These are phyloP conservation scores for Drosophila virilis DNA, from an alignment of 1,140 invertebrate species.

Conservation along the genomic window DNA sequence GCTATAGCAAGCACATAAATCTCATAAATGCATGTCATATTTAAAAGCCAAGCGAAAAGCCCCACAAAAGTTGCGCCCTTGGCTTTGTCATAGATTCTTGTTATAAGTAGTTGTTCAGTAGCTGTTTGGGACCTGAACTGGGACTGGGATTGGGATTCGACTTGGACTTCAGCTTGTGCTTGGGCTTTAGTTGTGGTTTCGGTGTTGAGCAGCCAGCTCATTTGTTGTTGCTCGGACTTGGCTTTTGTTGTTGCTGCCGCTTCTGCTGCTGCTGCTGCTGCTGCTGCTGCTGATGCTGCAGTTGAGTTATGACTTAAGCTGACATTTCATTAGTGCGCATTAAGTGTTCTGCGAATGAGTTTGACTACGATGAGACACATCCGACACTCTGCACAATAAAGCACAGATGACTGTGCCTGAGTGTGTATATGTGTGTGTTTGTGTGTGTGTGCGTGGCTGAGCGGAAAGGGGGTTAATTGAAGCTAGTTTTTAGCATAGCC, in stretches of 20 bases:
- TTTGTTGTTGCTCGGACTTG: conserved; percentile 33
- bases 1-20: conserved; percentile 43
- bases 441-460: not conserved
- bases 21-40: conserved; percentile 81
- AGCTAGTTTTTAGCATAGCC: conserved; percentile 12
- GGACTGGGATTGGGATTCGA: conserved; percentile 1
- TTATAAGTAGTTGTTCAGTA: conserved; percentile 47
- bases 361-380: conserved; percentile 57
- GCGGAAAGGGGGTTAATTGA: not conserved
- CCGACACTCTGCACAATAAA: conserved; percentile 14
- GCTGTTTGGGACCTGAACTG: not conserved
- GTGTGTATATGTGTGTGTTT: not conserved
- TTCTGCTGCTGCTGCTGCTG: conserved; percentile 39
- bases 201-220: conserved; percentile 37
- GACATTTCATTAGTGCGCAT: conserved; percentile 84
- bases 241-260: conserved; percentile 29
- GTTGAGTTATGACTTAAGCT: conserved; percentile 83
- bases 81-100: conserved; percentile 54
- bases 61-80: conserved; percentile 53
- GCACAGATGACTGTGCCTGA: not conserved
- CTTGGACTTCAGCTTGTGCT: conserved; percentile 10
- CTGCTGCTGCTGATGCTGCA: conserved; percentile 66
- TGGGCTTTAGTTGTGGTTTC: conserved; percentile 3
- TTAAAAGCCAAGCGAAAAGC: conserved; percentile 69
- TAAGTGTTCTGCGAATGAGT: conserved; percentile 80